A percentile compares a stretch with the other conserved stretches of the same genome.
Conservation (phyloP, 2,113 vertebrate genomes). For the Hylia prasina region DNA sequence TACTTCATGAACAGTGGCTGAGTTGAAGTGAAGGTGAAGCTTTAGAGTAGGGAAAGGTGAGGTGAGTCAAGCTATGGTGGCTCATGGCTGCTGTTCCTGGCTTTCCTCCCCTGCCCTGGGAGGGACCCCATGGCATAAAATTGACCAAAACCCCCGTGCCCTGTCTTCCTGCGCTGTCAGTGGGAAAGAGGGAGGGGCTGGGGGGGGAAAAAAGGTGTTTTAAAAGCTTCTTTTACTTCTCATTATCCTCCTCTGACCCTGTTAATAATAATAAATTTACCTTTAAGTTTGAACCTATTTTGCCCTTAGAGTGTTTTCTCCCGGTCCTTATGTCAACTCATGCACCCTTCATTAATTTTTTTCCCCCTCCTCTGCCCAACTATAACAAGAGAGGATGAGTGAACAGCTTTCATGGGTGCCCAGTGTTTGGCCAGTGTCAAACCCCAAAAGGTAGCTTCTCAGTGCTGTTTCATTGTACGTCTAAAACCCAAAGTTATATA, state of each 20-base stretch:
- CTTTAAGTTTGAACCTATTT: background rate
- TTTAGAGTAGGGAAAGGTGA: background rate
- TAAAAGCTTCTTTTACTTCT: background rate
- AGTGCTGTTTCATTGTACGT: background rate
- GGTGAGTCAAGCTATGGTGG: background rate
- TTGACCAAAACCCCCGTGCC: background rate
- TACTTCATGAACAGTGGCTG: background rate
- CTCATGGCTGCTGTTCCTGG: background rate
- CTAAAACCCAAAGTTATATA: background rate
- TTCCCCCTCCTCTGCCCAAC: background rate
- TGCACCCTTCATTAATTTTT: background rate
- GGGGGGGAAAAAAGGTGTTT: background rate
- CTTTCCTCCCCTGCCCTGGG: background rate
- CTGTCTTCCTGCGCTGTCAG: rapidly evolving
- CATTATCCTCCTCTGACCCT: background rate
- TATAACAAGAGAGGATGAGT: background rate
- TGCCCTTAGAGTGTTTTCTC: background rate
- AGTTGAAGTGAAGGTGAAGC: background rate
- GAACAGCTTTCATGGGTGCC: background rate
- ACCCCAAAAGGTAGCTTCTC: background rate
- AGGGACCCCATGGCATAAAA: background rate
- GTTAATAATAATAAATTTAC: background rate
- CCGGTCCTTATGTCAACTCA: background rate
- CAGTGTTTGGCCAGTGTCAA: background rate
- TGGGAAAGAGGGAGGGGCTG: background rate